phyloP scores from a whole-genome alignment of 2,113 vertebrate genomes.

The Scartelaos histophorus region DNA sequence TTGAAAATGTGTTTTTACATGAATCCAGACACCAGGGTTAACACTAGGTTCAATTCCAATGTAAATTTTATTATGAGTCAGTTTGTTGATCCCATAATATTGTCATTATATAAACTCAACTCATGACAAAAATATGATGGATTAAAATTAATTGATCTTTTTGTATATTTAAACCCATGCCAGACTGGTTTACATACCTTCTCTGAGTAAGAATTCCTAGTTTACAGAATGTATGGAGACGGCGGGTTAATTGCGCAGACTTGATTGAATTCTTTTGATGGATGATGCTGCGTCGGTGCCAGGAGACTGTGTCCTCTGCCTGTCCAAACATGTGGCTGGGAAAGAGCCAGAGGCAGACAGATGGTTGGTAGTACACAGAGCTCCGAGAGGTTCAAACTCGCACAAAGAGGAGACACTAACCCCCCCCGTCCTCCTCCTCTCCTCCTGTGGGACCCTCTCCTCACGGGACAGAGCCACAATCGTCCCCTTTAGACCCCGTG shows the following conservation, averaged over 20 bases:
- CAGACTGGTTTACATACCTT: neutral
- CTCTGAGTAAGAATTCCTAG: neutral
- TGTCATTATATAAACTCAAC: neutral
- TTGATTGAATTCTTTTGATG: slow-evolving; percentile 32
- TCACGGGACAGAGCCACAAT: slow-evolving; percentile 16
- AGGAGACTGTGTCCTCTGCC: slow-evolving; percentile 23
- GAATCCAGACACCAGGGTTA: too few relatives aligned
- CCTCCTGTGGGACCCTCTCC: slow-evolving; percentile 34
- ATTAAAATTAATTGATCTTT: neutral
- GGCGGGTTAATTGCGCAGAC: slow-evolving; percentile 20
- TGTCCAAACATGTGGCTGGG: slow-evolving; percentile 20
- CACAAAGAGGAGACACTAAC: slow-evolving; percentile 16
- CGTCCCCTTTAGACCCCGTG: slow-evolving; percentile 12
- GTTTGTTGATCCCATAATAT: neutral
- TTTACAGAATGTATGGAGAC: slow-evolving; percentile 23
- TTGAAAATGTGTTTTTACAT: too few relatives aligned
- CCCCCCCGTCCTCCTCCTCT: slow-evolving; percentile 53
- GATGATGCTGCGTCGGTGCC: slow-evolving; percentile 26
- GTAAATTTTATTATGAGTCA: too few relatives aligned
- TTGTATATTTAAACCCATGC: neutral
- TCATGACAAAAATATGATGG: neutral
- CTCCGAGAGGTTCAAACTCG: slow-evolving; percentile 44
- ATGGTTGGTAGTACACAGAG: slow-evolving; percentile 65
- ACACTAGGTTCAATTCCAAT: too few relatives aligned
- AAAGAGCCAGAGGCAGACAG: slow-evolving; percentile 65